Conservation (phyloP, 2,113 vertebrate species). For the Sula dactylatra region DNA sequence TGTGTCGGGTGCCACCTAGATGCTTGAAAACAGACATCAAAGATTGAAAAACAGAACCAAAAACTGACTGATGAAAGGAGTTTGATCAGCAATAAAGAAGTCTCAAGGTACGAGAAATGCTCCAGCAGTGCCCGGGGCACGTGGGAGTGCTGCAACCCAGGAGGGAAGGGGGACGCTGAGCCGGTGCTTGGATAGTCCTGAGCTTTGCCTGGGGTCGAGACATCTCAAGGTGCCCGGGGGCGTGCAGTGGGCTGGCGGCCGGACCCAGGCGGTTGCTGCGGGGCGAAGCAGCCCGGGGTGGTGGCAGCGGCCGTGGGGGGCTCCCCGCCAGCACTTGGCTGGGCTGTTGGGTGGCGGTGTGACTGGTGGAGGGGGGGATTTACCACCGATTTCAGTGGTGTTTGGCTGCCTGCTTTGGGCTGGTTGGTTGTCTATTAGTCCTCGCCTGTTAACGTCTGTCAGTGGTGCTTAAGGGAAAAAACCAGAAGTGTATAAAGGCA, state of each 20-base stretch:
- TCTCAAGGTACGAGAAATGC: neutral
- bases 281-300: neutral
- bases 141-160: accelerated
- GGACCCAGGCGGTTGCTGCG: accelerated
- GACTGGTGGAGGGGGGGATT: neutral
- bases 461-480: neutral
- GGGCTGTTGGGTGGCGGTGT: neutral
- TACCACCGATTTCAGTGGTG: accelerated
- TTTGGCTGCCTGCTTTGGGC: neutral
- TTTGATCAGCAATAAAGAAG: neutral
- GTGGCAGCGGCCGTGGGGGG: neutral
- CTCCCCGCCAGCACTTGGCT: neutral
- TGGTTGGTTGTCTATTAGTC: neutral
- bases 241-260: neutral
- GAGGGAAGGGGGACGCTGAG: neutral
- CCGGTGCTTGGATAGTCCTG: neutral
- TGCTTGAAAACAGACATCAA: neutral
- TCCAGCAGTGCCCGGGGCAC: accelerated
- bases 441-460: neutral
- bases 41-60: neutral
- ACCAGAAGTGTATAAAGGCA: neutral
- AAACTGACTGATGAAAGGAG: neutral
- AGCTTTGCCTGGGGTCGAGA: neutral
- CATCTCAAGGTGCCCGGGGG: neutral
- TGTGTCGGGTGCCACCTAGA: accelerated